Percentiles rank a stretch among this genome's conserved stretches.
phyloP scores from a whole-genome alignment of 2,797 vertebrate genomes.

The Glossophaga mutica region DNA sequence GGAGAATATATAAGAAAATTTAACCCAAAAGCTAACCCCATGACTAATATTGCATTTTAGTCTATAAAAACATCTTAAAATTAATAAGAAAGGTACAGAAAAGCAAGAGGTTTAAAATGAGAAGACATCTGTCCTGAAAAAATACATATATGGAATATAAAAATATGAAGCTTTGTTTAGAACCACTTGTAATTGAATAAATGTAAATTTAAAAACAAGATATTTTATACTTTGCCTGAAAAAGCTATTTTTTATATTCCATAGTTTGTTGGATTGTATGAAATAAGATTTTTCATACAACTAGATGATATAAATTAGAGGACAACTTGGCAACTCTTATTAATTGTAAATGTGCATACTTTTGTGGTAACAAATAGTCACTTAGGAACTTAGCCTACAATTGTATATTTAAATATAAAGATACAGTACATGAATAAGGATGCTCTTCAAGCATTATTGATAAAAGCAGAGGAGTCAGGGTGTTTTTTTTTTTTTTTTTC shows the following conservation, averaged over 20 bases:
- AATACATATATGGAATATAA: background rate
- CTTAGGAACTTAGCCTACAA: background rate
- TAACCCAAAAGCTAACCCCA: background rate
- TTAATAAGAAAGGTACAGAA: background rate
- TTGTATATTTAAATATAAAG: background rate
- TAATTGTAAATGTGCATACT: background rate
- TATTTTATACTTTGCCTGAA: background rate
- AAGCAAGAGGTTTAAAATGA: background rate
- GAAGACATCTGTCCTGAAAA: background rate
- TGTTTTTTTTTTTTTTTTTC: background rate
- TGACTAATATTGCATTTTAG: background rate
- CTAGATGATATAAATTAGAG: background rate
- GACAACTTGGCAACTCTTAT: background rate
- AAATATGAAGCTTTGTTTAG: background rate
- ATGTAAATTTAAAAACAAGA: background rate
- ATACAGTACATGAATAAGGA: too few relatives aligned
- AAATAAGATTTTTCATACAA: background rate
- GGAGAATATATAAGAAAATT: background rate
- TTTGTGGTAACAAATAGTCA: background rate
- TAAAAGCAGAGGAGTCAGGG: background rate
- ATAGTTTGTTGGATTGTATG: background rate
- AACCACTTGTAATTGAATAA: background rate
- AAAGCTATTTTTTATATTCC: background rate
- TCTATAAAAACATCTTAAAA: background rate
- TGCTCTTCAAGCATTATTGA: background rate